phyloP scores from a whole-genome alignment of 2,888 invertebrate species.

The Aleiodes testaceus region DNA sequence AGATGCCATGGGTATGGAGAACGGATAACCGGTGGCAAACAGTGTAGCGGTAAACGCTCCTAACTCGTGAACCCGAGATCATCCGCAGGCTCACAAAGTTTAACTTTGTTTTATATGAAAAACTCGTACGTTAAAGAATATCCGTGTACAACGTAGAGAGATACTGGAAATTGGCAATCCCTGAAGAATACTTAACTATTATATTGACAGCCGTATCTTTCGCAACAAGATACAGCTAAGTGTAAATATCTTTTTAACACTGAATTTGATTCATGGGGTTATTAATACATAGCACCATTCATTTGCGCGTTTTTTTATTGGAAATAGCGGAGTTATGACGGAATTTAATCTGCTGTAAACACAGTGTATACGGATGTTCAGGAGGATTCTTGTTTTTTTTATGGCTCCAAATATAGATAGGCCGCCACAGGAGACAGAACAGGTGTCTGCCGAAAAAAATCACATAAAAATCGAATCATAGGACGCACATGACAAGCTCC shows the following conservation, averaged over 20 bases:
- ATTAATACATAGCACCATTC: slow-evolving; percentile 6
- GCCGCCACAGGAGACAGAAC: slow-evolving; percentile 11
- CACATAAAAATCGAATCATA: slow-evolving; percentile 47
- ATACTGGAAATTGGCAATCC: slow-evolving; percentile 19
- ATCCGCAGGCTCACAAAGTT: slow-evolving; percentile 45
- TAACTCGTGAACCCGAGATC: slow-evolving; percentile 45
- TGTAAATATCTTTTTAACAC: neutral
- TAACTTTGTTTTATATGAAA: slow-evolving; percentile 28
- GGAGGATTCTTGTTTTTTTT: slow-evolving; percentile 5
- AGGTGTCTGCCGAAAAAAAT: slow-evolving; percentile 38
- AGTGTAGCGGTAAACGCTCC: slow-evolving; percentile 45
- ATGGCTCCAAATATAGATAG: neutral
- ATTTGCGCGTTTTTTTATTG: slow-evolving; percentile 11
- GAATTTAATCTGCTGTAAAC: slow-evolving; percentile 6
- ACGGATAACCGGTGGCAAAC: slow-evolving; percentile 46
- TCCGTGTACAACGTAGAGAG: slow-evolving; percentile 5
- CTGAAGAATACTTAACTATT: slow-evolving; percentile 37
- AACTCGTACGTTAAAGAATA: slow-evolving; percentile 32
- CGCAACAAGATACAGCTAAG: neutral
- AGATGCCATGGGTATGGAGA: slow-evolving; percentile 37
- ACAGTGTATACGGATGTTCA: neutral
- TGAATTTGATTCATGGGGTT: neutral
- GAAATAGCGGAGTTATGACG: neutral
- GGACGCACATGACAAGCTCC: slow-evolving; percentile 37
- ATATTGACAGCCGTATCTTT: slow-evolving; percentile 26